Conservation (phyloP, 2,797 vertebrate genomes). For the Babyrousa celebensis region DNA sequence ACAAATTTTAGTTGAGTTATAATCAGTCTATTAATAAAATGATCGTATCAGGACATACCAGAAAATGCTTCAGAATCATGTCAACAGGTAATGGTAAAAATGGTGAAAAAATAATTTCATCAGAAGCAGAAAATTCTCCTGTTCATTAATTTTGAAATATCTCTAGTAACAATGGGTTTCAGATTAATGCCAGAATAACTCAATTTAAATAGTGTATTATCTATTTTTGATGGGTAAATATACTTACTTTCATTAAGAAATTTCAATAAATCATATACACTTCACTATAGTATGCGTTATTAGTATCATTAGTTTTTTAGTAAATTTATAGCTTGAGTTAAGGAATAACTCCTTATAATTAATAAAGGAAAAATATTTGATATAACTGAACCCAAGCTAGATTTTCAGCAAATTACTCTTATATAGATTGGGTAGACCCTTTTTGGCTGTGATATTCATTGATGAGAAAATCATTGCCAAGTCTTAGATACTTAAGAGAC, state of each 20-base stretch:
- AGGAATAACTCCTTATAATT: not conserved
- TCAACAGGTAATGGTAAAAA: not conserved
- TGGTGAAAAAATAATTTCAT: not conserved
- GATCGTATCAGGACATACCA: not conserved
- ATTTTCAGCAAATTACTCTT: not conserved
- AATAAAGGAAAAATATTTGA: not conserved
- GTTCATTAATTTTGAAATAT: not conserved
- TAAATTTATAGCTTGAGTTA: not conserved
- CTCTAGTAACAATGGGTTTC: not conserved
- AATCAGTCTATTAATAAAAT: not conserved
- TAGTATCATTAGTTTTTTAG: not conserved
- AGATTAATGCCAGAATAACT: not conserved
- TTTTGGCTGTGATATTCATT: not conserved
- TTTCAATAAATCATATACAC: not conserved
- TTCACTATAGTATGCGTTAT: not conserved
- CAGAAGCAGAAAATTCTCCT: not conserved
- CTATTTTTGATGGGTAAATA: not conserved
- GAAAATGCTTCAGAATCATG: not conserved
- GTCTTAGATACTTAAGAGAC: not conserved
- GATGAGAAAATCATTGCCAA: not conserved
- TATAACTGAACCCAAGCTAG: not conserved
- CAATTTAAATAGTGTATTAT: not conserved
- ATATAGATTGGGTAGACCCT: not conserved
- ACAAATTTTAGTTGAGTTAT: not conserved
- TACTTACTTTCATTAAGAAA: not conserved